Base-by-base conservation (phyloP, 1,140 invertebrate species). In the Dendrolimus kikuchii region DNA sequence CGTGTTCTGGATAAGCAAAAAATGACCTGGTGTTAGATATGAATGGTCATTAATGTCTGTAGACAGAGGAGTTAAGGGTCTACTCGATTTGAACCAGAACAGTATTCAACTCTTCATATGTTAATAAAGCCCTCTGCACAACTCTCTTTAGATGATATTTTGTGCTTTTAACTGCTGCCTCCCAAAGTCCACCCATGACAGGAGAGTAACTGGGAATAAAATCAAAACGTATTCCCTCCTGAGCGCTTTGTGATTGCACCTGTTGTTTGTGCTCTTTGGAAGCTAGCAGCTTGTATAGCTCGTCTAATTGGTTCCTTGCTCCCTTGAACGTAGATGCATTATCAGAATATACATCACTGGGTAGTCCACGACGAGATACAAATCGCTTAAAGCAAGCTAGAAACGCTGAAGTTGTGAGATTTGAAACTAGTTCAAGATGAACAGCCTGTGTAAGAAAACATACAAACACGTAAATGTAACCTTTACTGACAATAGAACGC, bases 351-450 rank as follows among this genome's bases (percentile, higher is more conserved):
- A 86, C 66, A 7, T 62, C 60, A 0, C 9, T 36, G 7, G 73
- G 71, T 23, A 68, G 60, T 40, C 82, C 79, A 46, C 86, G 50
- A 5, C 79, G 51, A 9, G 66, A 46, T 5, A 77, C 64, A 51
- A 89, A 89, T 41, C 86, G 55, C 9, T 64, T 59, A 4, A 88
- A 55, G 4, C 69, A 66, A 9, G 72, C 53, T 1, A 87, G 48
- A 49, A 88, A 88, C 6, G 60, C 55, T 45, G 79, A 66, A 2
- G 81, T 61, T 7, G 46, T 52, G 7, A 65, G 23, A 48, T 60
- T 55, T 38, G 57, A 63, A 9, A 50, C 37, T 9, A 58, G 41
- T 49, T 63, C 55, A 38, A 62, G 42, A 40, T 62, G 55, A 51
- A 57, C 40, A 5, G 60, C 60, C 38, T 62, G 54, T 5, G 55